Conservation (phyloP, 2,113 vertebrate species). For the Acrocephalus kingi region DNA sequence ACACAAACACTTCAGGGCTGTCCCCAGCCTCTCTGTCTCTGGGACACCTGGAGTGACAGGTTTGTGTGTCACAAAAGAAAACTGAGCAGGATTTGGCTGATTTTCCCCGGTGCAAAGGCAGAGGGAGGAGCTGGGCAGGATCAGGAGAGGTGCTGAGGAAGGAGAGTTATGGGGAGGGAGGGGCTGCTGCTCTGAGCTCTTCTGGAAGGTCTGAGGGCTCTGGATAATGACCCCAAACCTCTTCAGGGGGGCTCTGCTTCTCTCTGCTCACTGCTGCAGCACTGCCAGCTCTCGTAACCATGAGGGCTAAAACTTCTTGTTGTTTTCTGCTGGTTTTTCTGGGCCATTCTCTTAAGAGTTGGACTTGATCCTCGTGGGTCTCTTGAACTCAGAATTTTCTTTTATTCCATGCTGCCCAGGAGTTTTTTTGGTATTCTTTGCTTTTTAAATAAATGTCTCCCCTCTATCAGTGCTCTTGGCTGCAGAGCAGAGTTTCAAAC, state of each 20-base stretch:
- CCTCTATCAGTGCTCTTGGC: background rate
- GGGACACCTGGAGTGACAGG: background rate
- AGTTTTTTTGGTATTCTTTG: background rate
- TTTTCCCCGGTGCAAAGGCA: background rate
- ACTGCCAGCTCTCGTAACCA: background rate
- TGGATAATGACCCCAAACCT: background rate
- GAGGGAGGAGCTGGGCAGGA: background rate
- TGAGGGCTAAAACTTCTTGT: background rate
- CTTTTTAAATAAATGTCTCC: background rate
- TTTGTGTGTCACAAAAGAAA: background rate
- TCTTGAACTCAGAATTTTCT: background rate
- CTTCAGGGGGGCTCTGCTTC: no score
- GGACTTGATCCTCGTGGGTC: background rate
- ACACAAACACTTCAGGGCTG: background rate
- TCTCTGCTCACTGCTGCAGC: background rate
- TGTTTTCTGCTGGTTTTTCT: background rate
- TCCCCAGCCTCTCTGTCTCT: background rate
- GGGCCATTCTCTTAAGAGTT: background rate
- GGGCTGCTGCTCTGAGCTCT: background rate
- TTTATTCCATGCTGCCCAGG: background rate
- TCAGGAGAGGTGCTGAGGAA: background rate
- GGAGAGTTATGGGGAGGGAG: background rate
- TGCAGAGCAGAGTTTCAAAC: background rate
- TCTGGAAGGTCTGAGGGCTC: background rate
- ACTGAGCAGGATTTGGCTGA: background rate